phyloP scores from a whole-genome alignment of 2,797 vertebrate species.

The Cossypha dichroa region DNA sequence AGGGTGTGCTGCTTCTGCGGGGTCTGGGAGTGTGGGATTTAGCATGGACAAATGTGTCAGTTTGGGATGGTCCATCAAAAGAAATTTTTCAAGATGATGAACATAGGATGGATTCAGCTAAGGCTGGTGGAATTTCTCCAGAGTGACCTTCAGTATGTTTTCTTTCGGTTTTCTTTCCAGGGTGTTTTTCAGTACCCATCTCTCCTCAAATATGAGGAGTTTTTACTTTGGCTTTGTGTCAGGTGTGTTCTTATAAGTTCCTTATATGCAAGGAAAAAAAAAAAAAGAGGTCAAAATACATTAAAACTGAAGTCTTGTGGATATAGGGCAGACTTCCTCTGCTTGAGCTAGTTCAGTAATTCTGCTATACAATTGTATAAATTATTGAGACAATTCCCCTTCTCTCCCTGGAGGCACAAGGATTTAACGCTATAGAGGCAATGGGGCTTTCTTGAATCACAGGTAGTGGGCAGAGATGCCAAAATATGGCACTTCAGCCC shows the following conservation, averaged over 20 bases:
- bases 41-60: rapidly evolving
- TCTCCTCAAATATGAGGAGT: neutral
- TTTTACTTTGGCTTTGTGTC: neutral
- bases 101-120: neutral
- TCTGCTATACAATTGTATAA: constrained; percentile 13
- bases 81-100: neutral
- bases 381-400: constrained; percentile 28
- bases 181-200: neutral
- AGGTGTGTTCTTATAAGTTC: neutral
- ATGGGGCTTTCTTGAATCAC: neutral
- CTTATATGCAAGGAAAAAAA: neutral
- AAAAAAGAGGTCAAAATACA: constrained; percentile 24
- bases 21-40: rapidly evolving
- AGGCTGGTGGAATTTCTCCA: neutral
- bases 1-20: rapidly evolving
- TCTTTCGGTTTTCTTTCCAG: neutral
- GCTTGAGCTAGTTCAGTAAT: constrained; percentile 20
- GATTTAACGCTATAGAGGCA: neutral
- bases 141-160: neutral
- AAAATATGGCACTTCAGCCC: neutral
- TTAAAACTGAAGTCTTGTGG: constrained; percentile 61
- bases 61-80: neutral
- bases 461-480: neutral
- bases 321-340: constrained; percentile 80
- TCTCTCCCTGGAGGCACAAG: neutral